These are phyloP conservation scores for Sigmodon hispidus DNA, from an alignment of 2,113 vertebrate species.

Conservation along the genomic window DNA sequence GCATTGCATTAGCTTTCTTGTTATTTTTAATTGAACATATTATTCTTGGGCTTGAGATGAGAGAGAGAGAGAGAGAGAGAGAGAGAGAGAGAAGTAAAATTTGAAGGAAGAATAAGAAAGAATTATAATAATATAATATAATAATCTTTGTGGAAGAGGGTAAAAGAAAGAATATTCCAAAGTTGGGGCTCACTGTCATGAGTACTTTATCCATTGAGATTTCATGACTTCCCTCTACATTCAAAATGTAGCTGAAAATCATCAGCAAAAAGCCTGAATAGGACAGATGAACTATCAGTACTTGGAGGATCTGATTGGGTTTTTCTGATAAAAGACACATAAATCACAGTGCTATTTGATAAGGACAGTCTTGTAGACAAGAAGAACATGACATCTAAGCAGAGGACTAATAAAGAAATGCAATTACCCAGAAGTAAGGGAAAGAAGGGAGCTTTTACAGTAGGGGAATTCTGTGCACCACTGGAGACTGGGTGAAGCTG, in stretches of 20 bases:
- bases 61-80: not conserved
- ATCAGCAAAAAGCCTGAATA: not conserved
- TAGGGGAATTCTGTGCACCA: not conserved
- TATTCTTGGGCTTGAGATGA: not conserved
- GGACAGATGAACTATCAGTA: not conserved
- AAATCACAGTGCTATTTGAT: not conserved
- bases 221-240: not conserved
- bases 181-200: not conserved
- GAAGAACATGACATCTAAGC: not conserved
- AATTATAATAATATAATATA: too few species aligned
- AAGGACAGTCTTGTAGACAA: not conserved
- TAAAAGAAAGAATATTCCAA: not conserved
- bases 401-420: not conserved
- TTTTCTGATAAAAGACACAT: constrained; percentile 5
- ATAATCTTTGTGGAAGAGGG: not conserved
- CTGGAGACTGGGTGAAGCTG: not conserved
- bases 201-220: not conserved
- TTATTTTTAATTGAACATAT: constrained; percentile 19
- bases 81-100: not conserved
- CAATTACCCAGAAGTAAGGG: not conserved
- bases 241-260: not conserved
- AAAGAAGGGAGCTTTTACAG: not conserved
- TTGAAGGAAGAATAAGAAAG: not conserved
- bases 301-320: not conserved
- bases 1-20: not conserved